Evolutionary conservation across 2,113 vertebrate species (phyloP).

Genomic region (Saimiri boliviensis): DNA sequence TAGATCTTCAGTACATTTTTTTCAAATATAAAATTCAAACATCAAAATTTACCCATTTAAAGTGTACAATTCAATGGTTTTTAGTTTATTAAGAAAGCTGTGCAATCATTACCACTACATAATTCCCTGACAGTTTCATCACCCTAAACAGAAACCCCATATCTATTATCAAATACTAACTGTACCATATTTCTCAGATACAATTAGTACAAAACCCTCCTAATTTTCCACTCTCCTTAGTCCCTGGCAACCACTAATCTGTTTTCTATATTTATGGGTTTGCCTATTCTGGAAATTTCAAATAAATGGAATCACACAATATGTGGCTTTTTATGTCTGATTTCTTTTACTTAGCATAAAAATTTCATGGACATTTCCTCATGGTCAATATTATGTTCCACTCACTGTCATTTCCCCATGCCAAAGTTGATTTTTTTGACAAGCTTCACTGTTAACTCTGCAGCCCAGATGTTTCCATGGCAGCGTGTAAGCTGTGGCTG

Average conservation of each 20-base stretch:
- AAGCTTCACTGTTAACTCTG: constrained; percentile 19
- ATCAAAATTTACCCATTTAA: neutral
- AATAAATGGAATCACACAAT: neutral
- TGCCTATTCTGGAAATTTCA: neutral
- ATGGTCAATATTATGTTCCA: constrained; percentile 41
- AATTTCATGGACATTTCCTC: constrained; percentile 13
- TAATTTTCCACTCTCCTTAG: neutral
- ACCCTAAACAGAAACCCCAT: neutral
- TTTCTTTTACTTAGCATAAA: neutral
- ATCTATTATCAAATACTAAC: neutral
- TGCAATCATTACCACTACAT: neutral
- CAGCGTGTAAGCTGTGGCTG: constrained; percentile 1
- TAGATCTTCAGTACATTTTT: neutral
- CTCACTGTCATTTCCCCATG: constrained; percentile 44
- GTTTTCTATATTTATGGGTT: neutral
- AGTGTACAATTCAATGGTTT: neutral
- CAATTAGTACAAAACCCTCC: no score
- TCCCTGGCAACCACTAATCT: neutral
- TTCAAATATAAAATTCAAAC: neutral
- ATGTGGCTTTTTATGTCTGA: neutral
- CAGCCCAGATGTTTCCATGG: constrained; percentile 74
- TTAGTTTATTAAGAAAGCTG: neutral
- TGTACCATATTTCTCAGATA: no score
- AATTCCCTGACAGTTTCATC: neutral
- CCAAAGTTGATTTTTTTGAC: constrained; percentile 66